Conservation (phyloP, 2,888 invertebrate species). For the Thereva nobilitata region DNA sequence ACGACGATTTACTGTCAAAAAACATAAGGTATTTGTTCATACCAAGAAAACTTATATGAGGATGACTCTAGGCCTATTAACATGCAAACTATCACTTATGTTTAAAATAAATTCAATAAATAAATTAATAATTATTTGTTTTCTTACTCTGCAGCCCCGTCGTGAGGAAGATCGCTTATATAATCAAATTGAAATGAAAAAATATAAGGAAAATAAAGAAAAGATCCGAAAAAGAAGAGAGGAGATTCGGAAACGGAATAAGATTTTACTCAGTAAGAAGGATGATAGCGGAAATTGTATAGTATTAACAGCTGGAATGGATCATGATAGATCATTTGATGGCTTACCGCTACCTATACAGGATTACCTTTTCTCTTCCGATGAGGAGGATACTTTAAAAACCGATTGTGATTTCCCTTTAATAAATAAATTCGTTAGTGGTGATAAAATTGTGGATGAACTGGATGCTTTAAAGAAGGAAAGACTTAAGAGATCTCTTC, state of each 20-base stretch:
- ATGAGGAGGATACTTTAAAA: slow-evolving; percentile 49
- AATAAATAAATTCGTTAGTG: slow-evolving; percentile 49
- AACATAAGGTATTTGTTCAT: no score
- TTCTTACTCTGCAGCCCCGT: slow-evolving; percentile 66
- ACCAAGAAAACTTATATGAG: no score
- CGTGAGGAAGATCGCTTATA: slow-evolving; percentile 77
- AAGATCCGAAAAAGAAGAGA: slow-evolving; percentile 66
- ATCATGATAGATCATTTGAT: neutral
- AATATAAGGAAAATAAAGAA: slow-evolving; percentile 80
- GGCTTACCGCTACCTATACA: slow-evolving; percentile 47
- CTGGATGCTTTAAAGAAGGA: slow-evolving; percentile 51
- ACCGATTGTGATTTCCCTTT: slow-evolving; percentile 48
- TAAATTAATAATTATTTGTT: neutral
- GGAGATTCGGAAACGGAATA: slow-evolving; percentile 44
- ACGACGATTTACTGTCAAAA: no score
- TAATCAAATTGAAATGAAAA: slow-evolving; percentile 70
- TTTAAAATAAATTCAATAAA: neutral
- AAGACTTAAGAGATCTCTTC: slow-evolving; percentile 47
- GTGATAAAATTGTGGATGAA: slow-evolving; percentile 53
- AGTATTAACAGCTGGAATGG: neutral
- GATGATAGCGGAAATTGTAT: neutral
- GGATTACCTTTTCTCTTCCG: slow-evolving; percentile 51
- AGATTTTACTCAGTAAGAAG: neutral
- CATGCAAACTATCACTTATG: no score
- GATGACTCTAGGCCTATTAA: no score